Evolutionary conservation across 35 echinoderm and acorn worm species (phyloP).

Genomic region (Patiria miniata): DNA sequence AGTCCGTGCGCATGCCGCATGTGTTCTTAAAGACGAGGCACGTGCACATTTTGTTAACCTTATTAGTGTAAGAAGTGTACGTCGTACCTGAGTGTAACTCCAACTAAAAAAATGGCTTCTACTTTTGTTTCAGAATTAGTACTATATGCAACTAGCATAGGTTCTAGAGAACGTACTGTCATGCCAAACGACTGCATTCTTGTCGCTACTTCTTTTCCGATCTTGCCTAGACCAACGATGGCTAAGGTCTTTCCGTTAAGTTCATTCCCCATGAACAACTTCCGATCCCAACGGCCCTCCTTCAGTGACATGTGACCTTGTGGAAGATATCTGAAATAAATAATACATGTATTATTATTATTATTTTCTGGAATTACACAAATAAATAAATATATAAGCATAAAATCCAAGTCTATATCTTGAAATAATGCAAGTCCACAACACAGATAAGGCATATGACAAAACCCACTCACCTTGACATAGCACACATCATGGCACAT

Average conservation of each 20-base stretch:
- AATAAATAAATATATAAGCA: no score
- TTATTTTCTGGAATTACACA: no score
- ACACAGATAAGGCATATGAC: not conserved
- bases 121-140: not conserved
- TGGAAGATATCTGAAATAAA: conserved; percentile 64
- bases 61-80: no score
- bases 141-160: not conserved
- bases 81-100: no score
- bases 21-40: no score
- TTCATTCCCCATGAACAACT: conserved; percentile 89
- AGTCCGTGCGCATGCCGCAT: no score
- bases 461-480: conserved; percentile 65
- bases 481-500: conserved; percentile 86
- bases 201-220: conserved; percentile 88
- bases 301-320: conserved; percentile 92
- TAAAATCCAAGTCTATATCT: no score
- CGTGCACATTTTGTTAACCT: no score
- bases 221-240: conserved; percentile 88
- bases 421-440: no score
- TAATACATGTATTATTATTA: not conserved
- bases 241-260: conserved; percentile 89
- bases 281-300: conserved; percentile 92
- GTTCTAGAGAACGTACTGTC: conserved; percentile 73
- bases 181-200: conserved; percentile 99
- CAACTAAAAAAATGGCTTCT: not conserved